phyloP scores from a whole-genome alignment of 2,888 invertebrate genomes.

The Zaprionus obscuricornis region DNA sequence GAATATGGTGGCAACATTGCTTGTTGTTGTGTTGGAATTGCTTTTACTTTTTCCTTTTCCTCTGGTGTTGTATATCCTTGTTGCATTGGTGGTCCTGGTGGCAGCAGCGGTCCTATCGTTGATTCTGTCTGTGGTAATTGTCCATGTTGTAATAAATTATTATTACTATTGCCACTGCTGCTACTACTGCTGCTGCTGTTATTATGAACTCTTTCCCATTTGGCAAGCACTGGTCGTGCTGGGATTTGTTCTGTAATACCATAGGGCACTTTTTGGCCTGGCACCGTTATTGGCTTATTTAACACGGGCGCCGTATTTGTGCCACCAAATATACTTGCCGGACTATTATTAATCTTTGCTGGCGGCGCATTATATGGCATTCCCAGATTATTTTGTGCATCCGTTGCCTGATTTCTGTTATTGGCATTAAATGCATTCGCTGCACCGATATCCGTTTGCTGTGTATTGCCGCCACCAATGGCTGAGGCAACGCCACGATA shows the following conservation, averaged over 20 bases:
- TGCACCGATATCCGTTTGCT: slow-evolving; percentile 16
- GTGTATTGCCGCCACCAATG: slow-evolving; percentile 12
- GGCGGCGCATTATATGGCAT: slow-evolving; percentile 41
- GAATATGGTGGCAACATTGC: background rate
- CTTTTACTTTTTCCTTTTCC: too few relatives aligned
- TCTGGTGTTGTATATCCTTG: too few relatives aligned
- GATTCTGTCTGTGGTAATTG: slow-evolving; percentile 40
- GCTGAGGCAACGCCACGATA: slow-evolving; percentile 51
- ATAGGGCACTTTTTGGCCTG: slow-evolving; percentile 19
- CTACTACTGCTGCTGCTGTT: background rate
- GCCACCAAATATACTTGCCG: slow-evolving; percentile 53
- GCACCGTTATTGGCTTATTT: background rate
- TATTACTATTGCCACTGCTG: slow-evolving; percentile 11
- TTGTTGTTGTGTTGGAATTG: too few relatives aligned
- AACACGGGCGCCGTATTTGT: background rate
- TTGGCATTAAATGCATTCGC: too few relatives aligned
- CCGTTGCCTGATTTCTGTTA: too few relatives aligned
- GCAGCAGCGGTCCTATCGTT: slow-evolving; percentile 6
- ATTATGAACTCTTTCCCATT: too few relatives aligned
- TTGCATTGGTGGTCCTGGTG: too few relatives aligned
- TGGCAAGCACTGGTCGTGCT: background rate
- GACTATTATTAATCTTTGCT: slow-evolving; percentile 9
- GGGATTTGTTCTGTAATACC: too few relatives aligned
- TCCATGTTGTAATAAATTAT: slow-evolving; percentile 56
- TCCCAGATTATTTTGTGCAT: slow-evolving; percentile 44